Evolutionary conservation across 2,113 vertebrate species (phyloP), one percentile per base, ranked within the genome.

Genomic region (Acanthisitta chloris): DNA sequence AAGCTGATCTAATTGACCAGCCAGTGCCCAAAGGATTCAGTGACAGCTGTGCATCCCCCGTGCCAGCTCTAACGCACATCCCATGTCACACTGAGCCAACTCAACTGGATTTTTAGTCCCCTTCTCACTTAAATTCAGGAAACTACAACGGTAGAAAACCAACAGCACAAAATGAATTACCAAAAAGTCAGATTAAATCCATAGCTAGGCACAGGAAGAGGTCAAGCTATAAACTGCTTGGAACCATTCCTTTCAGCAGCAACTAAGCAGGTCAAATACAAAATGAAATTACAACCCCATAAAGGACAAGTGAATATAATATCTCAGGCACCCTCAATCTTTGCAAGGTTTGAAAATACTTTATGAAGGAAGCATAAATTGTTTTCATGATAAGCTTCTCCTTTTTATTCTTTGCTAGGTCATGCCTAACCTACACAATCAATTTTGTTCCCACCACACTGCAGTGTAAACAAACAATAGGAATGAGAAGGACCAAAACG

Each of bases 391-490:
- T 21, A 83, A 76, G 23, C 57, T 80, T 82, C 58, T 88, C 45
- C 21, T 76, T 79, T 90, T 76, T 17, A 87, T 52, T 81, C 42
- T 90, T 78, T 64, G 61, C 43, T 71, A 61, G 20, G 72, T 90
- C 7, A 0, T 62, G 55, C 80, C 55, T 70, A 81, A 83, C 58
- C 74, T 93, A 86, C 2, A 0, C 42, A 38, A 93, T 65, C 76
- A 54, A 86, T 93, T 94, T 86, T 78, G 64, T 92, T 93, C 88
- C 91, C 86, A 93, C 51, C 46, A 62, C 82, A 38, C 38, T 12
- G 58, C 64, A 83, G 67, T 21, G 21, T 88, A 95, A 96, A 97
- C 66, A 90, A 96, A 97, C 91, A 97, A 78, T 9, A 81, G 72
- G 46, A 92, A 88, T 17, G 31, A 93, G 92, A 90, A 90, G 83